These are phyloP conservation scores for Pherbina coryleti DNA, from an alignment of 2,888 invertebrate species.

Conservation along the genomic window DNA sequence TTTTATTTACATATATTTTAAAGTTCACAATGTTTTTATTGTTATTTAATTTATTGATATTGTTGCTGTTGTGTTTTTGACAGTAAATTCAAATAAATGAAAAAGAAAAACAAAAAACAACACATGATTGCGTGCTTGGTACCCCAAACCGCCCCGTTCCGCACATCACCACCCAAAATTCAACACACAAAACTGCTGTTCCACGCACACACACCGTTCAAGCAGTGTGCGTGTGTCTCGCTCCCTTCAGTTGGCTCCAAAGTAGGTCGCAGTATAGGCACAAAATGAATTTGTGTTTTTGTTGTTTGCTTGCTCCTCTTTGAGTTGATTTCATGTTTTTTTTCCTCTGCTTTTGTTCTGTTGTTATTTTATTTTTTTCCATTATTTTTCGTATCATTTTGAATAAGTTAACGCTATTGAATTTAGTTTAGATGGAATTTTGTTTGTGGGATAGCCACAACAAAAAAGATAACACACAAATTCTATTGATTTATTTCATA, in stretches of 20 bases:
- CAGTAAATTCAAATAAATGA: background rate
- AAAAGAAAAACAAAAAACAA: background rate
- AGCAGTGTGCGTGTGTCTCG: background rate
- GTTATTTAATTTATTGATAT: background rate
- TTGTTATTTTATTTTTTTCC: background rate
- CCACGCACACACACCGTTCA: background rate
- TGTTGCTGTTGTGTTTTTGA: conserved; percentile 4
- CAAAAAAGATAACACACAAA: too few relatives aligned
- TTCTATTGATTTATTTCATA: too few relatives aligned
- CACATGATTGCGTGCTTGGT: background rate
- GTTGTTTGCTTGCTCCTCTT: conserved; percentile 8
- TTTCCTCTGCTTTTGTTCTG: background rate
- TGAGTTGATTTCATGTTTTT: conserved; percentile 9
- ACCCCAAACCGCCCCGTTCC: background rate
- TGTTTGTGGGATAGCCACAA: too few relatives aligned
- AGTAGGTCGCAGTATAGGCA: conserved; percentile 18
- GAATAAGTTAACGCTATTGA: background rate
- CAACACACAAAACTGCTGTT: background rate
- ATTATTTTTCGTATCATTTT: background rate
- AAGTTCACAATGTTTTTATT: background rate
- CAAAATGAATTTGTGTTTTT: conserved; percentile 8
- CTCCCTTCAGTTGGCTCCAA: background rate
- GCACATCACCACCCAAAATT: background rate
- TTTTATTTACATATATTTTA: background rate
- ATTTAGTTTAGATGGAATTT: too few relatives aligned